Percentiles rank a stretch among this genome's conserved stretches.
Evolutionary conservation across 2,113 vertebrate species (phyloP).

Genomic region (Atrichornis clamosus): DNA sequence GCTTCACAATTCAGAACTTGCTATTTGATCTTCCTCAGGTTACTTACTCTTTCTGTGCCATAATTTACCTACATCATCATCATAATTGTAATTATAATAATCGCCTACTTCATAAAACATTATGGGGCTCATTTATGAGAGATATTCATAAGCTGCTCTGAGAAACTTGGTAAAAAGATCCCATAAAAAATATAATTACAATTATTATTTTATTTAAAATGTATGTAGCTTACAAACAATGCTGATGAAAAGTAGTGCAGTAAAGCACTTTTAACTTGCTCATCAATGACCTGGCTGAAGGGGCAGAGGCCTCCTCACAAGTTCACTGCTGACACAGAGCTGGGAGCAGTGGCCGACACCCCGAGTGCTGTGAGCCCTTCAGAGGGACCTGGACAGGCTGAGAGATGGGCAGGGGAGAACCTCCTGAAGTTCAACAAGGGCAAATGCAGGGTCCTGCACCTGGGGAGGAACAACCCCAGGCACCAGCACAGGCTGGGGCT

Average conservation of each 20-base stretch:
- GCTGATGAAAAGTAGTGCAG: not conserved
- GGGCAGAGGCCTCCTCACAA: not conserved
- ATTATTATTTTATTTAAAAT: constrained; percentile 39
- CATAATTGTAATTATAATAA: constrained; percentile 52
- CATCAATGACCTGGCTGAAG: not conserved
- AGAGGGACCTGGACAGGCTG: not conserved
- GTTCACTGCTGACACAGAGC: not conserved
- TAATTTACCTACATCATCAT: constrained; percentile 35
- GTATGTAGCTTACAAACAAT: not conserved
- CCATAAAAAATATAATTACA: constrained; percentile 37
- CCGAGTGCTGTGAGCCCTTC: not conserved
- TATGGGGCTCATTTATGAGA: constrained; percentile 39
- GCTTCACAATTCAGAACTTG: constrained; percentile 3
- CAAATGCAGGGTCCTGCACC: not conserved
- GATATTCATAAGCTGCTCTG: constrained; percentile 42
- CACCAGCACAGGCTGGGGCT: not conserved
- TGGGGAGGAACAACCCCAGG: not conserved
- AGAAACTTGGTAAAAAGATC: constrained; percentile 13
- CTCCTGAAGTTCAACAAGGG: not conserved
- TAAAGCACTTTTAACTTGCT: not conserved
- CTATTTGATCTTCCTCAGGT: constrained; percentile 41
- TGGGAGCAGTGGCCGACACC: not conserved
- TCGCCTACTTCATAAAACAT: not conserved
- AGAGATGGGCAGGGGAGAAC: not conserved
- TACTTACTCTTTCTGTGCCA: constrained; percentile 7